Evolutionary conservation across 2,797 vertebrate genomes (phyloP), one percentile per base, ranked within the genome.

Genomic region (Eremophila alpestris): DNA sequence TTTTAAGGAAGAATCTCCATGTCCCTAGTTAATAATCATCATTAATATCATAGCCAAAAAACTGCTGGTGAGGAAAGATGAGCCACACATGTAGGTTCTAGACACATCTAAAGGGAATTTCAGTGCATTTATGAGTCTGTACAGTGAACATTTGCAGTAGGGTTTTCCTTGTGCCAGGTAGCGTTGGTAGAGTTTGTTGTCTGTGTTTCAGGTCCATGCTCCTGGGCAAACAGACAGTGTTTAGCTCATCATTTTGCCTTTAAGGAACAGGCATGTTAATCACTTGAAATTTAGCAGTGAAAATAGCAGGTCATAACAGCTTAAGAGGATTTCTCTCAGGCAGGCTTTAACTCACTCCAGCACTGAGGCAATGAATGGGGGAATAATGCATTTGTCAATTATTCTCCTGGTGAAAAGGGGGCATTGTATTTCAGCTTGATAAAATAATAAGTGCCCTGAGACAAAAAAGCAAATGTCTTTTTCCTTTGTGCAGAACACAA

Each of bases 371-470:
- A 17, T 29, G 76, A 65, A 56, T 36, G 77, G 85, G 84, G 85
- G 89, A 90, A 85, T 90, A 65, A 85, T 23, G 29, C 60, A 12
- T 96, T 96, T 96, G 89, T 93, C 67, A 48, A 22, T 92, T 94
- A 85, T 95, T 91, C 64, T 49, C 43, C 56, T 49, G 23, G 34
- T 92, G 80, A 95, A 94, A 96, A 83, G 67, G 21, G 19, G 32
- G 77, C 65, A 38, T 93, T 97, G 94, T 96, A 16, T 65, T 81
- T 75, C 76, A 73, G 83, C 38, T n/a, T 70, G 64, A 88, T 89
- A 91, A 94, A 95, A 90, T 87, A 92, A 92, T 83, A 73, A 90
- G 49, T 34, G 55, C 76, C 13, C 70, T 27, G 80, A 73, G 74
- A 93, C 62, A 79, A 43, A 58, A 64, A 62, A 64, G 51, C 43